phyloP scores from a whole-genome alignment of 1,140 invertebrate genomes.

The Eriosoma lanigerum region DNA sequence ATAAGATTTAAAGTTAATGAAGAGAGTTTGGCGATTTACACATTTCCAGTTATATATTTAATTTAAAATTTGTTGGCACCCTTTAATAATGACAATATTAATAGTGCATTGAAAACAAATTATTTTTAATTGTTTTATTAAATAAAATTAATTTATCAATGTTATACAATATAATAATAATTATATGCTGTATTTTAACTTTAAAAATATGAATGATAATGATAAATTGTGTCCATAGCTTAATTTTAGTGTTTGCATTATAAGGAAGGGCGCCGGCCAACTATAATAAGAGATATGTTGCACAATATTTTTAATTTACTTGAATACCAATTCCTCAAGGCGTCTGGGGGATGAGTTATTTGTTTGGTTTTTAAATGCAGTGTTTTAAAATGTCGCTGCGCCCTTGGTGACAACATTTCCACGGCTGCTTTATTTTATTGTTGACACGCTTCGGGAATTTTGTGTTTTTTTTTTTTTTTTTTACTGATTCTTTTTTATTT shows the following conservation, averaged over 20 bases:
- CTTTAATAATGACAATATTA: slow-evolving; percentile 29
- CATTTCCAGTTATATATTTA: neutral
- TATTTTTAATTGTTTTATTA: neutral
- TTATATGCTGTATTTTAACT: neutral
- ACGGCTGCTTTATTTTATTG: slow-evolving; percentile 42
- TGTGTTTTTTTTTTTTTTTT: slow-evolving; percentile 38
- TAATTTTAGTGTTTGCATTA: slow-evolving; percentile 27
- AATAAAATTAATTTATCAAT: slow-evolving; percentile 22
- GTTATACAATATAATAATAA: slow-evolving; percentile 33
- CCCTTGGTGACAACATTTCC: slow-evolving; percentile 16
- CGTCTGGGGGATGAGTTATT: slow-evolving; percentile 23
- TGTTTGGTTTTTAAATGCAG: neutral
- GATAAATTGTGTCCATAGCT: slow-evolving; percentile 14
- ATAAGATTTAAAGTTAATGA: neutral
- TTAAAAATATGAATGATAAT: slow-evolving; percentile 10
- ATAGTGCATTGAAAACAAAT: slow-evolving; percentile 11
- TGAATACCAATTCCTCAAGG: slow-evolving; percentile 32
- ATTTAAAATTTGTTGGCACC: slow-evolving; percentile 22
- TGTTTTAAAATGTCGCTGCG: slow-evolving; percentile 24
- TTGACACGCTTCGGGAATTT: slow-evolving; percentile 50
- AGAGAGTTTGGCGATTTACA: neutral
- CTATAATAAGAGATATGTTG: neutral
- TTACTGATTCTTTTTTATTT: slow-evolving; percentile 43
- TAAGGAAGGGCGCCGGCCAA: neutral
- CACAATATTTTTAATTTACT: neutral